Evolutionary conservation across 1,140 invertebrate genomes (phyloP), one percentile per base, ranked within the genome.

Genomic region (Euschistus heros): DNA sequence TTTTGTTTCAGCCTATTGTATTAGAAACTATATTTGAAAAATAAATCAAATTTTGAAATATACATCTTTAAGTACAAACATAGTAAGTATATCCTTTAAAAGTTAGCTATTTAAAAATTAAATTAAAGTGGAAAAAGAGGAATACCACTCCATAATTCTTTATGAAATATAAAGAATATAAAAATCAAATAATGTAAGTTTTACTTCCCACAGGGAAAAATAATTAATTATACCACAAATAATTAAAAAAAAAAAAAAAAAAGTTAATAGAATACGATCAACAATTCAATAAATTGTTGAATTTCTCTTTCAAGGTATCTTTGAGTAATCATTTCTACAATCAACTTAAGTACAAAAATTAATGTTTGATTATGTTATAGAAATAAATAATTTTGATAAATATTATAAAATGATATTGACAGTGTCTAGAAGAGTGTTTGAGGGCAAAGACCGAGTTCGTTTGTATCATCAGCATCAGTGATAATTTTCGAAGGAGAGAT

Each of bases 401-500:
- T n/a, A n/a, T 47, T 20, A 5, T 4, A 47, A 47, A 2, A 3
- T 47, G 18, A 20, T 13, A 15, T 4, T 47, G 14, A 20, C 2
- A 50, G 1, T 4, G 20, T 5, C 20, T 50, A 50, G 10, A 50
- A 59, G 18, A 26, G 55, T 61, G 59, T 26, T 37, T 33, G 30
- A 3, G 64, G 64, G 24, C 64, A 65, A 15, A 65, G 30, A 18
- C n/a, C 27, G 8, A 37, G 10, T 13, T 37, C 33, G 8, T 37
- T 37, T 4, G 64, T 42, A 65, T 65, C 64, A 6, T 22, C 14
- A 20, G 17, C 54, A 59, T 65, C 64, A 15, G 80, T 78, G 0
- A 85, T 76, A 46, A 80, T 70, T 67, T 78, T 72, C 1, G 86
- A 80, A 64, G 77, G 76, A 42, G 74, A 70, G 10, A 83, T 61